A percentile compares a stretch with the other conserved stretches of the same genome.
Evolutionary conservation across 2,113 vertebrate species (phyloP).

Genomic region (Zosterops pallidus): DNA sequence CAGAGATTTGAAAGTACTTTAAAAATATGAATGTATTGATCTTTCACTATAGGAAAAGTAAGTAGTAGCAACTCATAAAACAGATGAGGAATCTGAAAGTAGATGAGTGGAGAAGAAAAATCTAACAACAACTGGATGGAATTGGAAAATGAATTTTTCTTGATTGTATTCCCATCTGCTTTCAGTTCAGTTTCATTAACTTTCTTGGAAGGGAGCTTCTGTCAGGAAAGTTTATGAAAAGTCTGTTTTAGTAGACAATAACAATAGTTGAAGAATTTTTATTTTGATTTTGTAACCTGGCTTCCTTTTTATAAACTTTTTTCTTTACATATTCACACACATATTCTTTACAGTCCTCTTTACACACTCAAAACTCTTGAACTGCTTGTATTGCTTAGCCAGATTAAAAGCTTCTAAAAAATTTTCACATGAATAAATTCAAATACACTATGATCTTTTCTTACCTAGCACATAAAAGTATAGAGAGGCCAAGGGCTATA

Average conservation of each 20-base stretch:
- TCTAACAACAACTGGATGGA: slow-evolving; percentile 4
- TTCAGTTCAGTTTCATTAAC: slow-evolving; percentile 50
- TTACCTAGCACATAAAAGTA: background rate
- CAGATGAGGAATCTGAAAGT: slow-evolving; percentile 29
- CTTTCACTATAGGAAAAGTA: background rate
- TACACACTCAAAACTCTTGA: background rate
- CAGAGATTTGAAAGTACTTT: slow-evolving; percentile 55
- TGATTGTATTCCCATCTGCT: slow-evolving; percentile 58
- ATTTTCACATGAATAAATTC: background rate
- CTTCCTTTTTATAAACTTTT: background rate
- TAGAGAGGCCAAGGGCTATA: background rate
- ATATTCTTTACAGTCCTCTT: background rate
- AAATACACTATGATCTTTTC: background rate
- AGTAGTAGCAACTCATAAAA: slow-evolving; percentile 34
- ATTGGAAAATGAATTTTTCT: slow-evolving; percentile 57
- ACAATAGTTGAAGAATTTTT: background rate
- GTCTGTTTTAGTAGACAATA: background rate
- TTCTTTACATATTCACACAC: background rate
- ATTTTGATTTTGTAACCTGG: background rate
- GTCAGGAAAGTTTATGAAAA: slow-evolving; percentile 21
- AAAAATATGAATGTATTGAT: slow-evolving; percentile 67
- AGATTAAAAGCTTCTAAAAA: background rate
- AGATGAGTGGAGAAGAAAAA: slow-evolving; percentile 8
- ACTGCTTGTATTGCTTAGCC: background rate
- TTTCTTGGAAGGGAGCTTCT: slow-evolving; percentile 36